Evolutionary conservation across 2,888 invertebrate genomes (phyloP).

Genomic region (Hyposoter dolosus): DNA sequence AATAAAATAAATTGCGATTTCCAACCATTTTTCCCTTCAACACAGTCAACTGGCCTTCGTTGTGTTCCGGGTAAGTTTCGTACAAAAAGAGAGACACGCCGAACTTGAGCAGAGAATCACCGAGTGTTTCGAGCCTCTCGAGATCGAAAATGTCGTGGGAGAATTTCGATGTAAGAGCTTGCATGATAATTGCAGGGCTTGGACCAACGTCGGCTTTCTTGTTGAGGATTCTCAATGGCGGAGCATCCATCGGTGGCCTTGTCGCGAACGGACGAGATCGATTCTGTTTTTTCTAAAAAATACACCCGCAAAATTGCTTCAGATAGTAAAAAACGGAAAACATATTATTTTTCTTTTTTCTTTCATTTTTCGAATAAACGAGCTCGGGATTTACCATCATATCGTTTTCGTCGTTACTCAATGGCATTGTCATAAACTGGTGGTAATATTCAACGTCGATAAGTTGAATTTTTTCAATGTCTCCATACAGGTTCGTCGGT

Average conservation of each 20-base stretch:
- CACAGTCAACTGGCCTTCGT: conserved; percentile 92
- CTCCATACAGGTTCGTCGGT: conserved; percentile 89
- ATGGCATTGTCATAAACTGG: conserved; percentile 86
- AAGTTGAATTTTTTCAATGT: conserved; percentile 86
- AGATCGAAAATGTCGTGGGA: conserved; percentile 92
- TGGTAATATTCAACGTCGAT: conserved; percentile 91
- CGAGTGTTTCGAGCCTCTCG: conserved; percentile 94
- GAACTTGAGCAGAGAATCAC: conserved; percentile 95
- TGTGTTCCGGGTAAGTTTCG: conserved; percentile 88
- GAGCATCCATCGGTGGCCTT: conserved; percentile 63
- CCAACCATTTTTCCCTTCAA: conserved; percentile 91
- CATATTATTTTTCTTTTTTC: not conserved
- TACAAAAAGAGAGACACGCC: conserved; percentile 90
- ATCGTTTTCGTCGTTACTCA: conserved; percentile 53
- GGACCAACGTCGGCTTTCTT: conserved; percentile 73
- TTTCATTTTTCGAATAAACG: not conserved
- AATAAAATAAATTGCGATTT: conserved; percentile 94
- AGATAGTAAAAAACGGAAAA: conserved; percentile 29
- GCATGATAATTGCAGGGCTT: conserved; percentile 77
- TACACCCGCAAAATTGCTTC: not conserved
- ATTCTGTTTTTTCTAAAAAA: conserved; percentile 30
- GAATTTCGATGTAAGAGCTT: conserved; percentile 90
- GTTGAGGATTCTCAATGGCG: conserved; percentile 71
- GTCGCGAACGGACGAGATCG: conserved; percentile 52
- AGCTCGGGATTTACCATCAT: conserved; percentile 62